These are phyloP conservation scores for Galeopsomyia nigrocyanea DNA, from an alignment of 2,888 invertebrate species.

Conservation along the genomic window DNA sequence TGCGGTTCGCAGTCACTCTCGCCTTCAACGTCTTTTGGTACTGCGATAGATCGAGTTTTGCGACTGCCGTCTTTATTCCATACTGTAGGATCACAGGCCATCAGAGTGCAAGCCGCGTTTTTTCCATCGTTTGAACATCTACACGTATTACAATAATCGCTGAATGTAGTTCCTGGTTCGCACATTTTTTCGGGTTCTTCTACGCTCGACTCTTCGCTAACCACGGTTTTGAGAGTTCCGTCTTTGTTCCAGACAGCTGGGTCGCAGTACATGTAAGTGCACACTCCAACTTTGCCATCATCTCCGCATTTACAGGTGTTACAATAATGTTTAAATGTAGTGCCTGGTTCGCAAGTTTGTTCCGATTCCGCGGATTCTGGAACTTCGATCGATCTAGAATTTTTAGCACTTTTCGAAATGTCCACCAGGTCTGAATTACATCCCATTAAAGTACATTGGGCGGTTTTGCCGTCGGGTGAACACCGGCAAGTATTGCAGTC, in stretches of 20 bases:
- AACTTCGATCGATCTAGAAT: no score
- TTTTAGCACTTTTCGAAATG: not conserved
- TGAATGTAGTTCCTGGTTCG: slow-evolving; percentile 61
- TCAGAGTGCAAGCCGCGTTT: slow-evolving; percentile 70
- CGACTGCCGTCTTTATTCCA: slow-evolving; percentile 22
- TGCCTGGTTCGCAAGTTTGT: slow-evolving; percentile 17
- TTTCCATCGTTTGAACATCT: slow-evolving; percentile 70
- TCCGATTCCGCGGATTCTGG: not conserved
- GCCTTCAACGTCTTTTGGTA: no score
- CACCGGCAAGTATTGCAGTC: slow-evolving; percentile 75
- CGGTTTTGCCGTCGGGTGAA: no score
- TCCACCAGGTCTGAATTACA: no score
- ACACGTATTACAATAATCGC: slow-evolving; percentile 71
- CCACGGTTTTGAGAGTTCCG: not conserved
- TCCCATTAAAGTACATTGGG: no score
- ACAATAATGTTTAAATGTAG: slow-evolving; percentile 69
- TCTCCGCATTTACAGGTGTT: slow-evolving; percentile 72
- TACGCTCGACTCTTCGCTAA: no score
- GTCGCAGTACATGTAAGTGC: slow-evolving; percentile 64
- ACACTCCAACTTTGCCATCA: slow-evolving; percentile 69
- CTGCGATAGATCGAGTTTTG: no score
- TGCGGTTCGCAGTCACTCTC: slow-evolving; percentile 7
- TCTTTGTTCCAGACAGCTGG: not conserved
- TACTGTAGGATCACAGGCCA: slow-evolving; percentile 33
- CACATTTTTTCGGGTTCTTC: not conserved